Evolutionary conservation across 2,797 vertebrate genomes (phyloP), one percentile per base, ranked within the genome.

Genomic region (Trachurus trachurus): DNA sequence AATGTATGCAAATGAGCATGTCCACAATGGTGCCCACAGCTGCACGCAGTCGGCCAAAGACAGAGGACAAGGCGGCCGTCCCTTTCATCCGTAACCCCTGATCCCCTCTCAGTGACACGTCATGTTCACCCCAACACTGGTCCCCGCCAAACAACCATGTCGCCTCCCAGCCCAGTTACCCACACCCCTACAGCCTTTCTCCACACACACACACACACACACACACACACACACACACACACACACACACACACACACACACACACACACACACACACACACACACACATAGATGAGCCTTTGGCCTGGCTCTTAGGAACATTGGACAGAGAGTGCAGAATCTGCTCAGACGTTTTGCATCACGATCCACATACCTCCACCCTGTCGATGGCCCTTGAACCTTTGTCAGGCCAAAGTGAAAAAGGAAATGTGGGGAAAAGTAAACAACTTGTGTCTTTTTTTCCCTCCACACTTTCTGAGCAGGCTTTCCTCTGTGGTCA

Each of bases 21-120:
- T 85, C 87, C 85, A 92, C 93, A 95, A 94, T 94, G 82, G 91
- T 76, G 87, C 90, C 92, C 90, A 88, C 93, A 95, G 94, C 94
- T 94, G 92, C 93, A 94, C 73, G 84, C 92, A 91, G 85, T 84
- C 84, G 76, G 92, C 91, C 92, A 94, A 91, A 92, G 89, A 94
- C 89, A 87, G 91, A 92, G 89, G 89, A 91, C 87, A 84, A 91
- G 88, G 89, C 88, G 80, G 90, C 87, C 71, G 56, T 74, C 81
- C 82, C 92, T 95, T 95, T 96, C 90, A 96, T 94, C 92, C 92
- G 39, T 94, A 93, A 94, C 93, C 94, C 93, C 89, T 94, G 93
- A 95, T 94, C 94, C 91, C 88, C 83, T 91, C 89, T 87, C 90
- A 88, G 87, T 90, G 92, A 94, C 89, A 91, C 89, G 69, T 93